Evolutionary conservation across 2,888 invertebrate species (phyloP).

Genomic region (Scaptomyza polygonia): DNA sequence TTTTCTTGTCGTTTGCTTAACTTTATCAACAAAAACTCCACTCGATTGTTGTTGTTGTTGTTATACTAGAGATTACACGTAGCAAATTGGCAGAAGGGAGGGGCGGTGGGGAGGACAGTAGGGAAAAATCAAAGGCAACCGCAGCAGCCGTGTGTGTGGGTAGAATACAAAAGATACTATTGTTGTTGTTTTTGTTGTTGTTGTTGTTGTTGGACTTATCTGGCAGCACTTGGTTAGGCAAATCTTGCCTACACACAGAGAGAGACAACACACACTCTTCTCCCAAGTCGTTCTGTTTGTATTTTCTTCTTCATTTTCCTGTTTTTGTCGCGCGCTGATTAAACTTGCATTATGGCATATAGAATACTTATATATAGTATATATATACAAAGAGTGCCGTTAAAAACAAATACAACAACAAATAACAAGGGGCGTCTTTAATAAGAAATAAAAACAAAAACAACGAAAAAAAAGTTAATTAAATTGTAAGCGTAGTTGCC

Average conservation of each 20-base stretch:
- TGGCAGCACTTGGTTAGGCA: constrained; percentile 61
- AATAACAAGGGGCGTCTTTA: constrained; percentile 65
- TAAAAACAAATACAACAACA: constrained; percentile 61
- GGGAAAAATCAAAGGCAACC: constrained; percentile 64
- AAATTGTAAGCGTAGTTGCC: constrained; percentile 72
- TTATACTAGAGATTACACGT: constrained; percentile 73
- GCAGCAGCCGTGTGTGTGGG: constrained; percentile 21
- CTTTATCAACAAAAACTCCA: constrained; percentile 52
- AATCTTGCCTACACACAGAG: constrained; percentile 54
- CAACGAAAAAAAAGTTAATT: constrained; percentile 74
- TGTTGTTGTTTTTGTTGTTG: constrained; percentile 54
- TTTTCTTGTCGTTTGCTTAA: constrained; percentile 72
- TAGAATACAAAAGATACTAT: constrained; percentile 41
- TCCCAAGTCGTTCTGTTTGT: constrained; percentile 9
- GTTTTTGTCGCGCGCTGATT: constrained; percentile 73
- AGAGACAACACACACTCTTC: constrained; percentile 9
- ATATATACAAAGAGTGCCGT: constrained; percentile 67
- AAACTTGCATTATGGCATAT: constrained; percentile 71
- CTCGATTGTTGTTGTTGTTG: constrained; percentile 25
- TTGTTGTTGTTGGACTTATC: constrained; percentile 56
- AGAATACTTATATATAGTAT: no score
- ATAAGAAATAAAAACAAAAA: constrained; percentile 65
- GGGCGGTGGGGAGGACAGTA: constrained; percentile 10
- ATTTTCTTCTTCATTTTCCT: constrained; percentile 1
- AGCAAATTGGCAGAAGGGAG: constrained; percentile 53